A percentile compares a stretch with the other conserved stretches of the same genome.
phyloP scores from a whole-genome alignment of 2,888 invertebrate genomes.

The Darwinula stevensoni region DNA sequence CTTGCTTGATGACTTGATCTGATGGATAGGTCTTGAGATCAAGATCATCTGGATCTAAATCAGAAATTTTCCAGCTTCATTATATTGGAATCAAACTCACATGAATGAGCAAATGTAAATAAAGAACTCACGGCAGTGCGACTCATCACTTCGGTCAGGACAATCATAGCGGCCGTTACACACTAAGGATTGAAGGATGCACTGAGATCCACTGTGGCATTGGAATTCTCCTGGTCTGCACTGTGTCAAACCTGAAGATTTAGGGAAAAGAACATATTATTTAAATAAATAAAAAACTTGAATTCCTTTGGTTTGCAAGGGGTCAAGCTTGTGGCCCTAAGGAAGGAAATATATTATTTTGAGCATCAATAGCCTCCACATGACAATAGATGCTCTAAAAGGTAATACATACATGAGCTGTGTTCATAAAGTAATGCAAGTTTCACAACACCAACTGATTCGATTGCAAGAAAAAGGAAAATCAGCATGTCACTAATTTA shows the following conservation, averaged over 20 bases:
- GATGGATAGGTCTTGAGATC: constrained; percentile 42
- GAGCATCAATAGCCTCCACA: no score
- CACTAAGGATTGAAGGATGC: constrained; percentile 18
- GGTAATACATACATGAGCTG: no score
- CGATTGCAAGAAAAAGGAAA: no score
- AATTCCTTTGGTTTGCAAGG: no score
- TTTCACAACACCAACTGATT: no score
- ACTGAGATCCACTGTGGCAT: constrained; percentile 16
- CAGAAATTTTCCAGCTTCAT: no score
- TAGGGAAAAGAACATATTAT: not conserved
- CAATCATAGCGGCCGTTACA: constrained; percentile 21
- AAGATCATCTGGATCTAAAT: constrained; percentile 17
- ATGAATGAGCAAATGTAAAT: constrained; percentile 3
- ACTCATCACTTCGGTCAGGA: constrained; percentile 16
- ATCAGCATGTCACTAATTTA: no score
- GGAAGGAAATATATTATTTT: no score
- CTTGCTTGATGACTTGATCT: constrained; percentile 48
- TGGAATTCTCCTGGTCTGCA: constrained; percentile 16
- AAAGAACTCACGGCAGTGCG: constrained; percentile 13
- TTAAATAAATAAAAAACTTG: no score
- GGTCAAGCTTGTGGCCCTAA: no score
- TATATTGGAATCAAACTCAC: constrained; percentile 6
- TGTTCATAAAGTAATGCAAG: no score
- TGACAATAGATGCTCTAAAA: no score
- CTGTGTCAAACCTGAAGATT: constrained; percentile 5